Base-by-base conservation (phyloP, 1,140 invertebrate species). In the Pinna nobilis region DNA sequence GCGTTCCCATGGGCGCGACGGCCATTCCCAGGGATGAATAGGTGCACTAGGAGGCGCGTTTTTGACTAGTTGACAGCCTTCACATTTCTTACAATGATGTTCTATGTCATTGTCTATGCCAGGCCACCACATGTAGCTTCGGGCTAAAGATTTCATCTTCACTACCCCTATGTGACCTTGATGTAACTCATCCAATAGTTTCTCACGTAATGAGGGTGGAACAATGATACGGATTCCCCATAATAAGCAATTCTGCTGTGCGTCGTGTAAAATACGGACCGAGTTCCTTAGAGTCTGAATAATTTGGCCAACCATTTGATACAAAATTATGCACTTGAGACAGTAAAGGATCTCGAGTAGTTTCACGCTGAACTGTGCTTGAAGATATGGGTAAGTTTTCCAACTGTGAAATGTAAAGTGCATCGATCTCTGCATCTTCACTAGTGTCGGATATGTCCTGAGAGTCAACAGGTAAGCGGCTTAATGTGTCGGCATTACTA, bases 51-150 rank as follows among this genome's bases (percentile, higher is more conserved):
- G 7, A 41, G 74, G 74, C 32, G 59, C 53, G 50, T 64, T 59
- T 32, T 72, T 51, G 4, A 44, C 39, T 47, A 11, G 4, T 25
- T 51, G 33, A 77, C 91, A 92, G 20, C 84, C 81, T 20, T 80
- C 78, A 76, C 91, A 92, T 2, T 47, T 28, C 77, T 88, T 89
- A 5, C 89, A 82, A 28, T 81, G 74, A 20, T 76, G 35, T 70
- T 88, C 87, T 41, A 92, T 90, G 7, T 90, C 87, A 25, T 74
- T 33, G 72, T 92, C 89, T 0, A 92, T 87, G 2, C 82, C 80
- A 13, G 86, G 87, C 90, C 90, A 92, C 89, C 90, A 92, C 5
- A 91, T 85, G 78, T 91, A 90, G 15, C 78, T 82, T 20, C 91
- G 55, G 2, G 92, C 84, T 18, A 91, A 53, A 1, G 82, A 74